A percentile compares a stretch with the other conserved stretches of the same genome.
These are phyloP conservation scores for Anguilla pacifica DNA, from an alignment of 2,797 vertebrate genomes.

Conservation along the genomic window DNA sequence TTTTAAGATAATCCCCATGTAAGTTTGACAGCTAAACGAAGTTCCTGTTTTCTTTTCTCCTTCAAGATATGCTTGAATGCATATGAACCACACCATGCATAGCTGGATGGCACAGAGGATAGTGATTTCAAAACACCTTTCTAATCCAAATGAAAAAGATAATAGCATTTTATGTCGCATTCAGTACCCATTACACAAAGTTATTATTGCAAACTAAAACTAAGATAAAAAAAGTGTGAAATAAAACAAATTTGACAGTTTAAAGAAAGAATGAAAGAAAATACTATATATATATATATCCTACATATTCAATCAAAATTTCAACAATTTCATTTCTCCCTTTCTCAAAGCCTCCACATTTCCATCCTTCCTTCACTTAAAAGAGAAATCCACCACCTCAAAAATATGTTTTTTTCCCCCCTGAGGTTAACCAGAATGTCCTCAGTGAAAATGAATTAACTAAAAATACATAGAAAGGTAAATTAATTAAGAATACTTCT, in stretches of 20 bases:
- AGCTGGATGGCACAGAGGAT: not conserved
- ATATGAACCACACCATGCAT: not conserved
- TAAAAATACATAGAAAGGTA: too few relatives aligned
- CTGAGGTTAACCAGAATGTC: too few relatives aligned
- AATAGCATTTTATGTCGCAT: too few relatives aligned
- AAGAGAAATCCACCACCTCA: not conserved
- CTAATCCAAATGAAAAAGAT: not conserved
- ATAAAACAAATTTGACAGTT: too few relatives aligned
- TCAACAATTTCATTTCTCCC: not conserved
- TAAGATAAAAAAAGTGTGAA: too few relatives aligned
- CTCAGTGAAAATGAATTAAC: too few relatives aligned
- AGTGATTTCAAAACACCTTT: not conserved
- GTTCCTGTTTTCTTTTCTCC: conserved; percentile 6
- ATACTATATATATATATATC: too few relatives aligned
- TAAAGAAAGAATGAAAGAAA: too few relatives aligned
- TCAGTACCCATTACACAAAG: too few relatives aligned
- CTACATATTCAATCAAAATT: not conserved
- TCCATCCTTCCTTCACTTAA: not conserved
- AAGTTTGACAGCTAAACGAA: conserved; percentile 8
- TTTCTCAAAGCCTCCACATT: not conserved
- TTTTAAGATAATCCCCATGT: not conserved
- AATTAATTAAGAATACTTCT: too few relatives aligned
- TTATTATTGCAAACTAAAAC: too few relatives aligned
- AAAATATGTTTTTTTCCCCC: too few relatives aligned
- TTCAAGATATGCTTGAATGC: not conserved